These are phyloP conservation scores for Chroicocephalus ridibundus DNA, from an alignment of 2,113 vertebrate species.

Conservation along the genomic window DNA sequence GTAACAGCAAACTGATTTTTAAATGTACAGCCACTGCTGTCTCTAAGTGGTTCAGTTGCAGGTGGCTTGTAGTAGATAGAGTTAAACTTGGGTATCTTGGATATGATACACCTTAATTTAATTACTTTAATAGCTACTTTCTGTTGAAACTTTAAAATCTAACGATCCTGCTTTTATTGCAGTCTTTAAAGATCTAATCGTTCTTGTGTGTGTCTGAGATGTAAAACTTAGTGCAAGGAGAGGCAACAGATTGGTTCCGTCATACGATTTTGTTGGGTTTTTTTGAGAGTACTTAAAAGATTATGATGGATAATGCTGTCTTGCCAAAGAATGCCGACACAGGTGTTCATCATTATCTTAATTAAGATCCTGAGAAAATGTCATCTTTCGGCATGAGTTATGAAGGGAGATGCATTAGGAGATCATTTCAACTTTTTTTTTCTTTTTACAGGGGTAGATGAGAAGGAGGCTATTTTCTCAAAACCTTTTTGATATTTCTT, in stretches of 20 bases:
- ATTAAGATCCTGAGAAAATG: conserved; percentile 79
- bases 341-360: conserved; percentile 81
- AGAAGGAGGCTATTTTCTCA: background rate
- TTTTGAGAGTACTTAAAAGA: conserved; percentile 77
- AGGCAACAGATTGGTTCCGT: conserved; percentile 76
- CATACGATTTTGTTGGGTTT: conserved; percentile 55
- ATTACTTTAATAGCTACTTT: conserved; percentile 73
- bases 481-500: background rate
- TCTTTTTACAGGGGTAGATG: background rate
- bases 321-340: conserved; percentile 77
- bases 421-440: conserved; percentile 38
- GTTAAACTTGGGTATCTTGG: conserved; percentile 17
- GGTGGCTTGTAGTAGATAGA: background rate
- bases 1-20: background rate
- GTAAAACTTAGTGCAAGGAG: conserved; percentile 45
- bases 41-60: background rate
- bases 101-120: conserved; percentile 47
- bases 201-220: conserved; percentile 50
- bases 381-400: conserved; percentile 66
- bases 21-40: background rate
- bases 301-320: conserved; percentile 81
- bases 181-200: conserved; percentile 67
- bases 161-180: conserved; percentile 60
- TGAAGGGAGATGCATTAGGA: conserved; percentile 57
- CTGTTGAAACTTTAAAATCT: conserved; percentile 72